Base-by-base conservation (phyloP, 1,140 invertebrate genomes). In the Agraylea sexmaculata region DNA sequence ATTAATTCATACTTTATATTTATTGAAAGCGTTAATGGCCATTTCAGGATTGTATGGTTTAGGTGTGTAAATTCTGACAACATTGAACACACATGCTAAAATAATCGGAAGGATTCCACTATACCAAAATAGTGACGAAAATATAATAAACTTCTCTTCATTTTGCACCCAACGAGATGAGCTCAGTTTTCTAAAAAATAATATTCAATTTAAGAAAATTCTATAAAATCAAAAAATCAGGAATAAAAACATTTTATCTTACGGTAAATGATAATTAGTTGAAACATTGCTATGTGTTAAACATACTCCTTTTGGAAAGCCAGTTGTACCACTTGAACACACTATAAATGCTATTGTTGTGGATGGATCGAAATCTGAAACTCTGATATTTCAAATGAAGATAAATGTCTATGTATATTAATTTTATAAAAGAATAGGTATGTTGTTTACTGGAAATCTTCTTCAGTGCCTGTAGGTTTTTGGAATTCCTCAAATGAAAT, bases 271-370 rank as follows among this genome's bases (percentile, higher is more conserved):
- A 1, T 39, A 4, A 15, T 16, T 33, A n/a, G 35, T 0, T 11
- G 21, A 6, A n/a, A 45, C 2, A 3, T 31, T 20, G n/a, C 30
- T 25, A 35, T 49, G 47, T 4, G 37, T 29, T 4, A 40, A 22
- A n/a, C 42, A 37, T n/a, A 49, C 41, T 13, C 43, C 40, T 41
- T 45, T 46, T 7, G 43, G 47, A 2, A 46, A 22, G 22, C 47
- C 47, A 4, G 40, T 49, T n/a, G 43, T 46, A 17, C 47, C 47
- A 37, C 47, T 46, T 1, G 47, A 49, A 20, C 43, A 46, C 12
- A 21, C 19, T 20, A 46, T 30, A 29, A 49, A 30, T 10, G 32
- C 36, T 6, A 27, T 37, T 11, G 43, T 46, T 22, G 18, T 41
- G n/a, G 40, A 12, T 22, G 43, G 43, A 34, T 49, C 47, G 18